Conservation (phyloP, 1,140 invertebrate species). For the Gyrodactylus bullatarudis region DNA sequence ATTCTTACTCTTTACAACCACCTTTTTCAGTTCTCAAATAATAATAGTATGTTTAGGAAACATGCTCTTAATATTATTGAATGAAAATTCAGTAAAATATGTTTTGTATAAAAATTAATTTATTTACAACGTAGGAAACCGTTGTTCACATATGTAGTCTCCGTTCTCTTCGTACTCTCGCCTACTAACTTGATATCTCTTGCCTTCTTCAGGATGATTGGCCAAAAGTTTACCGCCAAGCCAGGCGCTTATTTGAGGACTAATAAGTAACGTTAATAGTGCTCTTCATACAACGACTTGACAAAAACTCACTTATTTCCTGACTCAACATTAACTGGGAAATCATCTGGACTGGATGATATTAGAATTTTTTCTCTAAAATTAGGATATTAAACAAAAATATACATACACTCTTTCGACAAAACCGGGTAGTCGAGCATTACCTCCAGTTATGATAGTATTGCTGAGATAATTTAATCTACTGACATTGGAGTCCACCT, state of each 20-base stretch:
- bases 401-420: slow-evolving; percentile 31
- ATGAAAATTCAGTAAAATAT: no score
- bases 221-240: slow-evolving; percentile 41
- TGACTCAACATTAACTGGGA: slow-evolving; percentile 12
- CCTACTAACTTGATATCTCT: slow-evolving; percentile 32
- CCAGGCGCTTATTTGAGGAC: slow-evolving; percentile 51
- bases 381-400: background rate
- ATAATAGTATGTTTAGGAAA: no score
- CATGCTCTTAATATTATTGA: no score
- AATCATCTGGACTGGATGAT: slow-evolving; percentile 1
- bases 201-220: slow-evolving; percentile 34
- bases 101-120: background rate
- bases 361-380: slow-evolving; percentile 3
- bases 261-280: slow-evolving; percentile 16
- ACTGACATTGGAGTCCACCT: slow-evolving; percentile 8
- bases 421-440: slow-evolving; percentile 35
- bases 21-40: no score
- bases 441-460: slow-evolving; percentile 66
- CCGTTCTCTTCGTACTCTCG: slow-evolving; percentile 61
- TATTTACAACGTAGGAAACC: slow-evolving; percentile 28
- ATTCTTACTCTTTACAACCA: no score
- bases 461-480: slow-evolving; percentile 27
- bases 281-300: background rate
- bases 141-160: slow-evolving; percentile 29
- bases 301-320: slow-evolving; percentile 19